These are phyloP conservation scores for Halocynthia roretzi DNA, from an alignment of 23 tunicate species.

Conservation along the genomic window DNA sequence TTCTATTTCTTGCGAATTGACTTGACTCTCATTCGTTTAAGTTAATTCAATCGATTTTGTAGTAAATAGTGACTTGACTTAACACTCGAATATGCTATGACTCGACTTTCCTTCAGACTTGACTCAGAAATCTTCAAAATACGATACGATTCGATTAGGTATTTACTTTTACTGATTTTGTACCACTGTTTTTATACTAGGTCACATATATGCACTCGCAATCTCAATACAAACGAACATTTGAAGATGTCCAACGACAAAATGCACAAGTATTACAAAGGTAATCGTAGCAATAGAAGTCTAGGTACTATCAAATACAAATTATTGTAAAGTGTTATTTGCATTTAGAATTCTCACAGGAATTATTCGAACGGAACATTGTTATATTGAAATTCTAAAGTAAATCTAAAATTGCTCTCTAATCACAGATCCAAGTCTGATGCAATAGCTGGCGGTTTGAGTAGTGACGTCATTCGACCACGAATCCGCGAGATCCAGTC, in stretches of 20 bases:
- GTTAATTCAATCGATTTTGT: too few relatives aligned
- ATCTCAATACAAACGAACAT: conserved; percentile 1
- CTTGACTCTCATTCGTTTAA: too few relatives aligned
- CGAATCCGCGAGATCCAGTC: not conserved
- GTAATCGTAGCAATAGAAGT: not conserved
- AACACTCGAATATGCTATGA: too few relatives aligned
- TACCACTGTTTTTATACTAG: not conserved
- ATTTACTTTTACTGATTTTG: too few relatives aligned
- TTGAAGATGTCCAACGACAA: conserved; percentile 20
- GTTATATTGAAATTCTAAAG: not conserved
- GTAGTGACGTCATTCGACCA: not conserved
- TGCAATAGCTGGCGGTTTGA: not conserved
- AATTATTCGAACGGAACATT: not conserved
- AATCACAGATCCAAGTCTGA: conserved; percentile 10
- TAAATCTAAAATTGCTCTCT: not conserved
- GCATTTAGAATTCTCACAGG: too few relatives aligned
- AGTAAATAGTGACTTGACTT: too few relatives aligned
- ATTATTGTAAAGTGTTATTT: not conserved
- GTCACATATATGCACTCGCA: not conserved
- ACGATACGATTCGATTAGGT: too few relatives aligned
- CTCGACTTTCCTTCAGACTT: too few relatives aligned
- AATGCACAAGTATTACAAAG: conserved; percentile 19
- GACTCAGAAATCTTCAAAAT: too few relatives aligned
- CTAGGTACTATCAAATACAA: too few relatives aligned
- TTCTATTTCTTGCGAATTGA: too few relatives aligned